phyloP scores from a whole-genome alignment of 2,797 vertebrate species.

The Rhinoraja longicauda region DNA sequence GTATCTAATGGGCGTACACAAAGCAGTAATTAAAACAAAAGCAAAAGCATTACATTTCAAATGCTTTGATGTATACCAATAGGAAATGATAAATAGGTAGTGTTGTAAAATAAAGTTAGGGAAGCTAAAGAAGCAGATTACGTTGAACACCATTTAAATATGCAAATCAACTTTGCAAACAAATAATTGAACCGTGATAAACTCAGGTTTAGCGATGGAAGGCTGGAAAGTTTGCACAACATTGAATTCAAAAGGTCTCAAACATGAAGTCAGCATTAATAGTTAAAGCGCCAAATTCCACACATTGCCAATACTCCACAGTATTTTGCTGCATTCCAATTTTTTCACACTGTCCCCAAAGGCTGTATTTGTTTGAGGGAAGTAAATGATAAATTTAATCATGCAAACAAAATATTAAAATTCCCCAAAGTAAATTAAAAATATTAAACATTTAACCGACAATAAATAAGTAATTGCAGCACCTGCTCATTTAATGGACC shows the following conservation, averaged over 20 bases:
- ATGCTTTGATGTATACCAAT: background rate
- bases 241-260: background rate
- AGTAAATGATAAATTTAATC: background rate
- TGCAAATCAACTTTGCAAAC: background rate
- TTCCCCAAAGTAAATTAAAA: slow-evolving; percentile 9
- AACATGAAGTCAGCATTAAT: slow-evolving; percentile 4
- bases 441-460: background rate
- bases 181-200: slow-evolving; percentile 13
- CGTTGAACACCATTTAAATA: background rate
- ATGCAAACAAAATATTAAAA: background rate
- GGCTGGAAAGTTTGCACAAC: background rate
- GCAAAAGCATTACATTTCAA: background rate
- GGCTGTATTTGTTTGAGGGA: background rate
- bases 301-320: background rate
- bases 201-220: background rate
- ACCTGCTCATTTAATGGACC: background rate
- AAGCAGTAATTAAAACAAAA: background rate
- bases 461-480: background rate
- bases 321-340: background rate
- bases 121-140: background rate
- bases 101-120: background rate
- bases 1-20: background rate
- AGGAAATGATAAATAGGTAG: background rate
- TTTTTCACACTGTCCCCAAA: background rate
- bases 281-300: background rate